phyloP scores from a whole-genome alignment of 2,888 invertebrate genomes.

The Heliconius ethilla region DNA sequence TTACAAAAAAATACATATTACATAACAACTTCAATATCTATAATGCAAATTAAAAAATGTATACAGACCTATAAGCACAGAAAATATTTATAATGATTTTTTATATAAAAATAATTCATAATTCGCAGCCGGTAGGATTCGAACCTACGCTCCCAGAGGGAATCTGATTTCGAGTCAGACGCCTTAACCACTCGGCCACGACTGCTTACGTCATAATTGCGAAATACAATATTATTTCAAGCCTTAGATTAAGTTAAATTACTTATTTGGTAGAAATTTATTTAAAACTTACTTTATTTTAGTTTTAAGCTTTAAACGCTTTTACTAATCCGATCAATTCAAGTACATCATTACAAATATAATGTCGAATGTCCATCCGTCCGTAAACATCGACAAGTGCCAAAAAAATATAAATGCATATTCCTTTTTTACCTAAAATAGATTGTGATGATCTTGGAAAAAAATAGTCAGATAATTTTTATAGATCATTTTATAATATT shows the following conservation, averaged over 20 bases:
- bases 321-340: neutral
- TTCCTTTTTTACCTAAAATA: too few relatives aligned
- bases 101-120: conserved; percentile 5
- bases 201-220: conserved; percentile 65
- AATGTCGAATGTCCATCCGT: too few relatives aligned
- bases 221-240: conserved; percentile 52
- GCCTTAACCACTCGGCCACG: conserved; percentile 88
- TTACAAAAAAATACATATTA: too few relatives aligned
- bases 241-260: neutral
- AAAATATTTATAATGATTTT: neutral
- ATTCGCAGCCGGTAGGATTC: conserved; percentile 87
- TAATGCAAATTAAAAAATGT: neutral
- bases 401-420: too few relatives aligned
- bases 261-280: neutral
- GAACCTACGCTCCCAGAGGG: conserved; percentile 95
- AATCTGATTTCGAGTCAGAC: conserved; percentile 90
- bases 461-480: too few relatives aligned
- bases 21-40: too few relatives aligned
- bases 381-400: too few relatives aligned
- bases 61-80: neutral
- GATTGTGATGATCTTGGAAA: too few relatives aligned
- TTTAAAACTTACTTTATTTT: neutral
- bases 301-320: neutral
- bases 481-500: too few relatives aligned
- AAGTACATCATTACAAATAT: neutral